Evolutionary conservation across 1,140 invertebrate genomes (phyloP), one percentile per base, ranked within the genome.

Genomic region (Megalonaias nervosa): DNA sequence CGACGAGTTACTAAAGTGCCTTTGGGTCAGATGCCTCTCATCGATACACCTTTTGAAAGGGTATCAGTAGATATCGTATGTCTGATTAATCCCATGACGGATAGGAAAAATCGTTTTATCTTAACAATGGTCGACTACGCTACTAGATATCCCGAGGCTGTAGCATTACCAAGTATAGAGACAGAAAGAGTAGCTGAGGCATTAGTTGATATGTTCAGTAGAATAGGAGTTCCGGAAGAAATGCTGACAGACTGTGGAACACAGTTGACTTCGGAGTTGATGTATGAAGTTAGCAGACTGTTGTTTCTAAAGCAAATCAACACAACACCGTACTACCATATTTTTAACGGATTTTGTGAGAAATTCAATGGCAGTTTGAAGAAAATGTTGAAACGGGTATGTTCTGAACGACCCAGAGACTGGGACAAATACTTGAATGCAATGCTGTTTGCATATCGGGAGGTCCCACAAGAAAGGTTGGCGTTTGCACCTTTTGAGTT

Each of bases 381-480:
- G 62, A 19, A 56, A 15, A 82, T 72, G 82, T 58, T 90, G n/a
- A 82, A 82, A 60, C 79, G 67, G 23, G 31, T 86, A 68, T 89
- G 84, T 80, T 61, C 75, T 19, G 76, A 84, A 58, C 70, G 78
- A 67, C 73, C 74, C 16, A 83, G 82, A 76, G 80, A 89, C 26
- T 91, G 89, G 89, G 84, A 90, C 71, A 61, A 68, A 17, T 83
- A 81, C 66, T 61, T 90, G 16, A 80, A 75, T 13, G 81, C 70
- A 16, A 66, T 87, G 17, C 67, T 84, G 31, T 86, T 88, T 79
- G 85, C 85, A 15, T 88, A 86, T 69, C 74, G 81, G 60, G 79
- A 83, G 38, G 78, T 78, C 23, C 73, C 79, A 17, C 76, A 79
- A 58, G 76, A 77, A 15, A 74, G 67, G 48, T 23, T 70, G n/a